These are phyloP conservation scores for Dasysyrphus albostriatus DNA, from an alignment of 2,888 invertebrate genomes.

Conservation along the genomic window DNA sequence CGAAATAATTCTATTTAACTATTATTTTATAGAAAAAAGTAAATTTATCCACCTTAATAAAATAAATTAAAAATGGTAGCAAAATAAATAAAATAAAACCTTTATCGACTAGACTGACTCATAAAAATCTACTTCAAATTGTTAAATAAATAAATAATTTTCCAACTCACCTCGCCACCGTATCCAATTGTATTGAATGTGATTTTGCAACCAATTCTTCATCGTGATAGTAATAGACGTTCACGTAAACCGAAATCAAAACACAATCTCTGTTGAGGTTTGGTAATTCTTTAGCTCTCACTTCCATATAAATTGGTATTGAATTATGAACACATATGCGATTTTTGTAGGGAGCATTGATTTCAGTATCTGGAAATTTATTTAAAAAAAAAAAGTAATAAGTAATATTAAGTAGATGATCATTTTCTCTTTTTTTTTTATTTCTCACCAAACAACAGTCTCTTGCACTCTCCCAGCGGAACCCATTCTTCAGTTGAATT, in stretches of 20 bases:
- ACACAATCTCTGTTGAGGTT: slow-evolving; percentile 80
- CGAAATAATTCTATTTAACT: too few relatives aligned
- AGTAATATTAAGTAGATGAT: neutral
- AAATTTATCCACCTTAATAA: too few relatives aligned
- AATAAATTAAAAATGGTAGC: too few relatives aligned
- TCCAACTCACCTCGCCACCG: slow-evolving; percentile 80
- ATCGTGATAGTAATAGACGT: slow-evolving; percentile 82
- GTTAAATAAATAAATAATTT: neutral
- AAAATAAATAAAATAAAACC: too few relatives aligned
- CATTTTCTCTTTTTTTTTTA: neutral
- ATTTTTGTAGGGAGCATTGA: slow-evolving; percentile 80
- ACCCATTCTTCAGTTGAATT: slow-evolving; percentile 78
- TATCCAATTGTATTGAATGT: slow-evolving; percentile 82
- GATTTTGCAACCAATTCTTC: slow-evolving; percentile 80
- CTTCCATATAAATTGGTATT: slow-evolving; percentile 82
- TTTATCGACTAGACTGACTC: too few relatives aligned
- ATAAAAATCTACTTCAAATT: too few relatives aligned
- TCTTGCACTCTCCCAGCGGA: slow-evolving; percentile 80
- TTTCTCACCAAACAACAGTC: slow-evolving; percentile 79
- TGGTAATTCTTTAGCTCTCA: slow-evolving; percentile 80
- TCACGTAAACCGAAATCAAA: slow-evolving; percentile 82
- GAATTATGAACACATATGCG: slow-evolving; percentile 82
- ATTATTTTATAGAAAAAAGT: too few relatives aligned
- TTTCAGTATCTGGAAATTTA: slow-evolving; percentile 80
- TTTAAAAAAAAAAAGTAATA: neutral